Evolutionary conservation across 23 tunicate genomes (phyloP).

Genomic region (Trididemnum nubilum): DNA sequence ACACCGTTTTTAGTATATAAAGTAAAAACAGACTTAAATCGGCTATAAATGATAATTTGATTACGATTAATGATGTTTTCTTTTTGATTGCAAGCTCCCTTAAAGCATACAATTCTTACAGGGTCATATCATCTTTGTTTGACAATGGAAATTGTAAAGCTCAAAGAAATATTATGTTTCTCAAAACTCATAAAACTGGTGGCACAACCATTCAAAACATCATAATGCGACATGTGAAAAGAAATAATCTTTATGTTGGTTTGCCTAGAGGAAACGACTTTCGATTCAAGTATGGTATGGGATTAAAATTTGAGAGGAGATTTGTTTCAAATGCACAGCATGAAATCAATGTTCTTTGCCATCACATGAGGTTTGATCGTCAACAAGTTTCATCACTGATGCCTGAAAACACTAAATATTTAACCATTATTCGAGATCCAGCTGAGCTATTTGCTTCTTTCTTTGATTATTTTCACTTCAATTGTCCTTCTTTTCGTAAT

Average conservation of each 20-base stretch:
- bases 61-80: no score
- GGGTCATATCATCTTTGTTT: no score
- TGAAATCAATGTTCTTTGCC: slow-evolving; percentile 50
- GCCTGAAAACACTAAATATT: slow-evolving; percentile 38
- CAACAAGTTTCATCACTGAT: slow-evolving; percentile 32
- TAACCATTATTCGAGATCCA: slow-evolving; percentile 56
- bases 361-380: slow-evolving; percentile 53
- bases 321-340: slow-evolving; percentile 19
- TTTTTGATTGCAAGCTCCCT: no score
- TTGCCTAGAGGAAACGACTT: slow-evolving; percentile 34
- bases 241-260: slow-evolving; percentile 53
- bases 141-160: slow-evolving; percentile 31
- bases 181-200: slow-evolving; percentile 92
- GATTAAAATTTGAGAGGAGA: slow-evolving; percentile 34
- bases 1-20: no score
- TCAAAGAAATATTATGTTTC: slow-evolving; percentile 54
- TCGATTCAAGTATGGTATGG: slow-evolving; percentile 50
- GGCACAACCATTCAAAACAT: slow-evolving; percentile 82
- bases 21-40: no score
- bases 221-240: slow-evolving; percentile 64
- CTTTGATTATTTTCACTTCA: slow-evolving; percentile 48
- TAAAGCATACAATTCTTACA: no score
- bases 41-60: no score
- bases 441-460: slow-evolving; percentile 41
- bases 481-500: slow-evolving; percentile 22